Percentiles rank a stretch among this genome's conserved stretches.
Evolutionary conservation across 2,888 invertebrate species (phyloP).

Genomic region (Xestia c-nigrum): DNA sequence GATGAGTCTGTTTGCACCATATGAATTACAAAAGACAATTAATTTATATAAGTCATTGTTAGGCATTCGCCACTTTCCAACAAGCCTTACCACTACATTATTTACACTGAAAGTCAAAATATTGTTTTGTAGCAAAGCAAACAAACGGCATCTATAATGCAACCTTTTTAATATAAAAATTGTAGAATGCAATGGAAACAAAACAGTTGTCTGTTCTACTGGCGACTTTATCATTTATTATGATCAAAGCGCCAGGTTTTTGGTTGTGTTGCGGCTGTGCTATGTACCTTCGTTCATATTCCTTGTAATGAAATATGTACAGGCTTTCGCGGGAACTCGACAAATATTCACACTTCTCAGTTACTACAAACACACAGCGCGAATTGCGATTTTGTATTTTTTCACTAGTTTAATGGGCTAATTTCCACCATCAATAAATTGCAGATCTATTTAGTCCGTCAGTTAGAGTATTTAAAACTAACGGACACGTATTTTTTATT

Average conservation of each 20-base stretch:
- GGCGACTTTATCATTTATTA: conserved; percentile 30
- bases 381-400: conserved; percentile 8
- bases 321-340: conserved; percentile 9
- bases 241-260: conserved; percentile 41
- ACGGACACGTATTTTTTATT: too few species aligned
- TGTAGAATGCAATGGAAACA: conserved; percentile 20
- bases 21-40: not conserved
- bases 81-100: not conserved
- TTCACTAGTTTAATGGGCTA: conserved; percentile 9
- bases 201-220: conserved; percentile 3
- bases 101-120: not conserved
- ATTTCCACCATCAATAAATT: too few species aligned
- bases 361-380: not conserved
- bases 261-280: not conserved
- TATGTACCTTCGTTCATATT: conserved; percentile 19
- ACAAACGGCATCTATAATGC: conserved; percentile 7
- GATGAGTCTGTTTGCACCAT: too few species aligned
- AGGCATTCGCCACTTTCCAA: not conserved
- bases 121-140: not conserved
- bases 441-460: too few species aligned
- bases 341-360: not conserved
- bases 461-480: too few species aligned
- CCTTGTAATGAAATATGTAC: conserved; percentile 42
- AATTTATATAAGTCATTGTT: not conserved
- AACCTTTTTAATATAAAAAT: conserved; percentile 6